Evolutionary conservation across 1,140 invertebrate species (phyloP).

Genomic region (Paraescarpia echinospica): DNA sequence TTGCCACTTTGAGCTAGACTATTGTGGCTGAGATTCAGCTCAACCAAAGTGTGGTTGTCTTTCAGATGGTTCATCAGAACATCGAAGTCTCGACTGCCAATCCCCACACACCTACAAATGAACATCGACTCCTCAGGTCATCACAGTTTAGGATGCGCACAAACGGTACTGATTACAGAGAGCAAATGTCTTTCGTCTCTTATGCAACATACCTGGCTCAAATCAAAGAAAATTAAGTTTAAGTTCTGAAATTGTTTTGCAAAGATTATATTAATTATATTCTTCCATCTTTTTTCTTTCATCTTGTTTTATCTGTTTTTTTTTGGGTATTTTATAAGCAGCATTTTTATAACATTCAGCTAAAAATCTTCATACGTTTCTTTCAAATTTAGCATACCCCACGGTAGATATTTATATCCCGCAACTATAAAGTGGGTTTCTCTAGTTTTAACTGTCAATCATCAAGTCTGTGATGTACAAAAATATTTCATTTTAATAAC

Average conservation of each 20-base stretch:
- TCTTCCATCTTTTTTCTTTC: background rate
- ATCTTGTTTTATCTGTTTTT: too few species aligned
- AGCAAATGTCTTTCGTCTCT: background rate
- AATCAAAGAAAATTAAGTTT: background rate
- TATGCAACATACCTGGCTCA: background rate
- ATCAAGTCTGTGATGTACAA: too few species aligned
- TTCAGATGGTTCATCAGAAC: constrained; percentile 40
- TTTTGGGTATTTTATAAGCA: background rate
- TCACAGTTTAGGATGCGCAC: background rate
- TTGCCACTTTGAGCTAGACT: constrained; percentile 35
- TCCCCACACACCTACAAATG: constrained; percentile 40
- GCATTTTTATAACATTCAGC: background rate
- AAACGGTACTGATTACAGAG: background rate
- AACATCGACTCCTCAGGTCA: background rate
- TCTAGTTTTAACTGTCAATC: too few species aligned
- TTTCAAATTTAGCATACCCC: background rate
- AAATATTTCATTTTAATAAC: too few species aligned
- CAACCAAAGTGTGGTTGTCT: constrained; percentile 38
- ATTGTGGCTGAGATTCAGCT: constrained; percentile 45
- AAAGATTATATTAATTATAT: background rate
- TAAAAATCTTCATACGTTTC: background rate
- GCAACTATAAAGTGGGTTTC: too few species aligned
- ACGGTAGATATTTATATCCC: too few species aligned
- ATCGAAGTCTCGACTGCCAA: constrained; percentile 39
- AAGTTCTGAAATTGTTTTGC: background rate